These are phyloP conservation scores for Poeciliopsis paucimaculata DNA, from an alignment of 2,797 vertebrate species.

Conservation along the genomic window DNA sequence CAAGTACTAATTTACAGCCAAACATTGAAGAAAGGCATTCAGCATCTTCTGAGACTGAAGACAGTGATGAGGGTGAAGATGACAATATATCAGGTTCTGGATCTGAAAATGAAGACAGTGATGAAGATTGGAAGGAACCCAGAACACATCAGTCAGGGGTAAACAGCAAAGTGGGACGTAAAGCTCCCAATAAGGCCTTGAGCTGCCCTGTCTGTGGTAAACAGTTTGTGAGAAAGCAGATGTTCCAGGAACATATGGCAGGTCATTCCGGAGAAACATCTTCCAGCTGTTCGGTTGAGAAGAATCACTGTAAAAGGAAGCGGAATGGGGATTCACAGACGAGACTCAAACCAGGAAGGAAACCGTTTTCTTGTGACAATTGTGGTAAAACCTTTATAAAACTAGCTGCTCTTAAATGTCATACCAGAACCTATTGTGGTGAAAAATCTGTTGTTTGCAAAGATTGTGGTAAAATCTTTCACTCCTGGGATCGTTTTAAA, in stretches of 20 bases:
- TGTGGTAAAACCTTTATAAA: background rate
- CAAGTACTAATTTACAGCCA: background rate
- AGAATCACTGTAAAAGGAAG: background rate
- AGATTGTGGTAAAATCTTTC: background rate
- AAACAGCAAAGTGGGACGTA: background rate
- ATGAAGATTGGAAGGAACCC: slow-evolving; percentile 3
- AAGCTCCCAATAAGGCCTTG: background rate
- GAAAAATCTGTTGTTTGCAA: background rate
- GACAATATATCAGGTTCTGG: background rate
- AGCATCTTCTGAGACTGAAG: background rate
- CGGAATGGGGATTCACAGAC: background rate
- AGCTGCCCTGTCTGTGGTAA: slow-evolving; percentile 5
- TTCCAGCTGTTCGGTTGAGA: background rate
- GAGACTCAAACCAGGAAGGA: background rate
- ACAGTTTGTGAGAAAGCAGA: slow-evolving; percentile 12
- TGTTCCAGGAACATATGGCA: background rate
- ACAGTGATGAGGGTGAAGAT: slow-evolving; percentile 3
- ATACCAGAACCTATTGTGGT: background rate
- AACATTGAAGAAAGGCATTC: background rate
- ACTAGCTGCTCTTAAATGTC: background rate
- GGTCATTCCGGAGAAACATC: slow-evolving; percentile 3
- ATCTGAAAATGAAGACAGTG: slow-evolving; percentile 4
- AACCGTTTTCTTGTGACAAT: background rate
- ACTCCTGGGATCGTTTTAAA: background rate
- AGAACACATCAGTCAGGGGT: background rate